Evolutionary conservation across 1,140 invertebrate species (phyloP), one percentile per base, ranked within the genome.

Genomic region (Zaprionus taronus): DNA sequence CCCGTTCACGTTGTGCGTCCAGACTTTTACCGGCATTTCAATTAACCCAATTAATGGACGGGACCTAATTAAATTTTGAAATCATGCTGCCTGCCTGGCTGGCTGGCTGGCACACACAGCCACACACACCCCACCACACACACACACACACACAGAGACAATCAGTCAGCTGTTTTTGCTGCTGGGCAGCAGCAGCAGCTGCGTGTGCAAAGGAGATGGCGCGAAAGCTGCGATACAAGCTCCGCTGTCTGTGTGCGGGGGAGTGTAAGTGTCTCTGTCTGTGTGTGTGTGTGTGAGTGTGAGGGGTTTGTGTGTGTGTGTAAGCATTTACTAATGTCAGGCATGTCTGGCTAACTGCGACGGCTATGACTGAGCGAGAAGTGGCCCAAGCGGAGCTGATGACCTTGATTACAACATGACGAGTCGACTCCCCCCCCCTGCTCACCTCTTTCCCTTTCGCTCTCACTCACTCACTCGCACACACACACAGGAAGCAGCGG

Each of bases 31-130:
- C 89, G 89, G 84, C 89, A 91, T 83, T 92, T 92, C 91, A 92
- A 92, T 92, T 92, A 92, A 92, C 91, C 91, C 91, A 92, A 92
- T 92, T 92, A 92, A 92, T 92, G 91, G 85, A 91, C 82, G 90
- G 86, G 82, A 92, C 87, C 91, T 91, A 92, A 92, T 92, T 92
- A 92, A 92, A 87, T 92, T 92, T 92, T 91, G 91, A 91, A 91
- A 91, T 91, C 82, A 83, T 83, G 75, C 69, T 80, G 77, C 77
- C 74, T 57, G 60, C 72, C 60, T 24, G 20, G 17, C 17, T 26
- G 20, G 17, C 17, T 26, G 51, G 24, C 20, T 22, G 58, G 60
- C 56, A 61, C 72, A 60, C 79, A 75, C 58, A 70, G 67, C 60
- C 44, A 55, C 20, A 65, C 47, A 65, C 55, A 56, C 47, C 55